Evolutionary conservation across 2,113 vertebrate species (phyloP).

Genomic region (Fulica atra): DNA sequence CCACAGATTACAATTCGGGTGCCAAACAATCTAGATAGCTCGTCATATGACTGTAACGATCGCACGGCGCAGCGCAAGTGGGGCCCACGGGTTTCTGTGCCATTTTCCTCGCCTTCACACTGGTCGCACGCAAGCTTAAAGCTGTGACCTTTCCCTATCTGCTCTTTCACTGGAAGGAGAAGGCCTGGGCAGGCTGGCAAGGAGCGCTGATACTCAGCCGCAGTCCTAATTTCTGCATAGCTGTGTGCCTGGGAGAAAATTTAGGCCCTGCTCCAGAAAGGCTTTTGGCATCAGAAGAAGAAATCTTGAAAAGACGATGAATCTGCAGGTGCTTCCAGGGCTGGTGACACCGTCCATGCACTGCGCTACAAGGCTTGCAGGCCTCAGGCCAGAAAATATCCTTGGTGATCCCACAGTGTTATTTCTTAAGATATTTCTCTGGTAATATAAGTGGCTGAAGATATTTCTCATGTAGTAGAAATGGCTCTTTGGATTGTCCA

Average conservation of each 20-base stretch:
- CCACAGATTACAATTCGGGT: not conserved
- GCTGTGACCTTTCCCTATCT: not conserved
- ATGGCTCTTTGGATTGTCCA: not conserved
- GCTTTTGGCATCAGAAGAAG: not conserved
- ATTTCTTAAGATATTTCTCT: not conserved
- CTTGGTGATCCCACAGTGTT: not conserved
- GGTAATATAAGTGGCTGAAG: not conserved
- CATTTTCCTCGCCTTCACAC: not conserved
- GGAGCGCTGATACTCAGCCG: not conserved
- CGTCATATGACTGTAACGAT: not conserved
- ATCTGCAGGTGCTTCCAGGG: rapidly evolving
- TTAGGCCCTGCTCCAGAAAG: not conserved
- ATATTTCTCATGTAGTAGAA: not conserved
- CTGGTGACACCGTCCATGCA: rapidly evolving
- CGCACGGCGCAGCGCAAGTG: rapidly evolving
- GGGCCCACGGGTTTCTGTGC: not conserved
- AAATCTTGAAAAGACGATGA: not conserved
- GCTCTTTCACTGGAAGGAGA: not conserved
- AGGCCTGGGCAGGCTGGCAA: not conserved
- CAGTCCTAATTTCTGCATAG: not conserved
- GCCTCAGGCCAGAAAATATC: not conserved
- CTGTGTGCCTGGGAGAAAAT: not conserved
- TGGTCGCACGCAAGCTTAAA: not conserved
- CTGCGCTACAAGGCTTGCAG: not conserved
- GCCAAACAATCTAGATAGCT: conserved; percentile 8